phyloP scores from a whole-genome alignment of 2,113 vertebrate genomes.

The Sinocyclocheilus grahami region DNA sequence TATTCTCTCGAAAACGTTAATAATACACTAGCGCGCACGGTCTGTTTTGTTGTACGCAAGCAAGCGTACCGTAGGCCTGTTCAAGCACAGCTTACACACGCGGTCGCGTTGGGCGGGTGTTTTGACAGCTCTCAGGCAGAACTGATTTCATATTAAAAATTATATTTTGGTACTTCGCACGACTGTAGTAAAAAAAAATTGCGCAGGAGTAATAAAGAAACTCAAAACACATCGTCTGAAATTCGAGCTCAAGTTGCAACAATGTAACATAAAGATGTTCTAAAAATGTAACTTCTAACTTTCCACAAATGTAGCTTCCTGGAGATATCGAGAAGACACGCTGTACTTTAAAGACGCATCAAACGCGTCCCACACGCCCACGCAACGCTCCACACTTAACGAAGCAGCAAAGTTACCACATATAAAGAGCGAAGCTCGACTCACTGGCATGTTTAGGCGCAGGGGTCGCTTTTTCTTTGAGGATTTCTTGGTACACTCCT shows the following conservation, averaged over 20 bases:
- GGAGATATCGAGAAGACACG: neutral
- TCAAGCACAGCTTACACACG: neutral
- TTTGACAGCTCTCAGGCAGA: constrained; percentile 18
- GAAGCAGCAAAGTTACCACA: neutral
- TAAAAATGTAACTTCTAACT: neutral
- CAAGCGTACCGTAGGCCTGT: neutral
- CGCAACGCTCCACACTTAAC: neutral
- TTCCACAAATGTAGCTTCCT: neutral
- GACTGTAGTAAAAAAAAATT: neutral
- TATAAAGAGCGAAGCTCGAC: constrained; percentile 66
- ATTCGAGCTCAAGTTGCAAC: neutral
- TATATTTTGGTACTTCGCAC: neutral
- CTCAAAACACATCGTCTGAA: neutral
- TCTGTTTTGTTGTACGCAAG: neutral
- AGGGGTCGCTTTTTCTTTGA: constrained; percentile 84
- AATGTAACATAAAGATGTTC: neutral
- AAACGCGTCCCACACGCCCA: neutral
- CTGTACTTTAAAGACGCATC: neutral
- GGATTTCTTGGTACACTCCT: constrained; percentile 80
- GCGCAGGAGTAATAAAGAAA: neutral
- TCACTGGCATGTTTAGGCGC: constrained; percentile 95
- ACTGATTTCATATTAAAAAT: neutral
- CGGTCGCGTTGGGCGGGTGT: neutral
- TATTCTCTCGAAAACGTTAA: too few relatives aligned
- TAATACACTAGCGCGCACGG: too few relatives aligned